These are phyloP conservation scores for Beris chalybata DNA, from an alignment of 2,888 invertebrate species.

Conservation along the genomic window DNA sequence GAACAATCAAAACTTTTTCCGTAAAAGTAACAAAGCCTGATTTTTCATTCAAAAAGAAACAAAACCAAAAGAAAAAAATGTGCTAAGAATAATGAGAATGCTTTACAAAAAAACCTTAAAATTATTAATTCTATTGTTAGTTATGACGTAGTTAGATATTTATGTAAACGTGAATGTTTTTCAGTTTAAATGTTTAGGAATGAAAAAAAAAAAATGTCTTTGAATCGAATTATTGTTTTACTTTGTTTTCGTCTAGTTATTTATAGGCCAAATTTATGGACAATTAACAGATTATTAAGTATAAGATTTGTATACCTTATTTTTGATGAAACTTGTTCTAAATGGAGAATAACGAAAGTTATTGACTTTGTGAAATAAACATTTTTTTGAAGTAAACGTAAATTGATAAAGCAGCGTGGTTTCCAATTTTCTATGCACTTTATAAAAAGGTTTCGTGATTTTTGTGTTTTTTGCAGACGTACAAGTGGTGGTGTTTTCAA, in stretches of 20 bases:
- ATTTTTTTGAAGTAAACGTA: constrained; percentile 23
- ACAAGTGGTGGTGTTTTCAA: no score
- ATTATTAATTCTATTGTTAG: background rate
- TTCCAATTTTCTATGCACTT: background rate
- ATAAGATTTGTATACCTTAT: constrained; percentile 12
- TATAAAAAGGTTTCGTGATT: no score
- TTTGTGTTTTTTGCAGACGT: no score
- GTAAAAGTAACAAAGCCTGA: constrained; percentile 29
- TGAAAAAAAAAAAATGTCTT: background rate
- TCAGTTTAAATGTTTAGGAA: background rate
- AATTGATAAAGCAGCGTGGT: background rate
- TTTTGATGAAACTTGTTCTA: constrained; percentile 26
- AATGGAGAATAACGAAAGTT: background rate
- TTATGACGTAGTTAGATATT: constrained; percentile 4
- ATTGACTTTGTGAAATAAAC: background rate
- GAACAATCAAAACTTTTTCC: constrained; percentile 64
- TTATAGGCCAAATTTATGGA: constrained; percentile 17
- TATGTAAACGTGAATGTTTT: background rate
- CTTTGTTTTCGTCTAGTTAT: constrained; percentile 12
- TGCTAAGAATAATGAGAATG: background rate
- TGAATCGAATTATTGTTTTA: background rate
- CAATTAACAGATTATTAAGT: constrained; percentile 12
- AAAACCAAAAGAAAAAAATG: background rate
- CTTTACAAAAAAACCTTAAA: background rate
- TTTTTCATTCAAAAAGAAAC: background rate